Evolutionary conservation across 1,140 invertebrate species (phyloP), one percentile per base, ranked within the genome.

Genomic region (Zophobas morio): DNA sequence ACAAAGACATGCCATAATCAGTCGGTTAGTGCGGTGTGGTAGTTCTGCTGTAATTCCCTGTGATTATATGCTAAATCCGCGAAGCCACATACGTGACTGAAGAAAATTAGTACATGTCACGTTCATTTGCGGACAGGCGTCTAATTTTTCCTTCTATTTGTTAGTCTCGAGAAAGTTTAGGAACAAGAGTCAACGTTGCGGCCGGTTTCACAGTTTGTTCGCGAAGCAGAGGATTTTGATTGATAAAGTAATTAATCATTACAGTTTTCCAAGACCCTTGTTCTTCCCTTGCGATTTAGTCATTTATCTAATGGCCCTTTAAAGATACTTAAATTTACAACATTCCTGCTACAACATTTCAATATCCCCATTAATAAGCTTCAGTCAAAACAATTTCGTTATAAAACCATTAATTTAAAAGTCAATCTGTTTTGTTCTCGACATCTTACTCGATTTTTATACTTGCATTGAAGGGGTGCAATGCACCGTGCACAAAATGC

Each of bases 211-310:
- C 46, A 73, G 36, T 73, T 39, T 73, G 47, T 56, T 54, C 49
- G 42, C 49, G 49, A 56, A 63, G 42, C n/a, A 63, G n/a, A 60
- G 54, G 46, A 63, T 75, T 75, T 75, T 75, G 73, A 75, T 75
- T 75, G 73, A 75, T 75, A 75, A 75, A 75, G 73, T 75, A 75
- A 75, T 75, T 75, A 75, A 75, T 75, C 73, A 75, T 75, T 60
- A 63, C 46, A 75, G 54, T 75, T 75, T 60, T 63, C 73, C 71
- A 73, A 73, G 49, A 73, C 71, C 49, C 54, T 73, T 73, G 71
- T 73, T 73, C 71, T 73, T 73, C 71, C 71, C 71, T 73, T 40
- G 71, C 54, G 71, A 73, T 73, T 73, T 73, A 73, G 71, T 73
- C 71, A 73, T 73, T 73, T 73, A 73, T 73, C 71, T 73, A 73